Evolutionary conservation across 2,888 invertebrate genomes (phyloP).

Genomic region (Cryptus viduatorius): DNA sequence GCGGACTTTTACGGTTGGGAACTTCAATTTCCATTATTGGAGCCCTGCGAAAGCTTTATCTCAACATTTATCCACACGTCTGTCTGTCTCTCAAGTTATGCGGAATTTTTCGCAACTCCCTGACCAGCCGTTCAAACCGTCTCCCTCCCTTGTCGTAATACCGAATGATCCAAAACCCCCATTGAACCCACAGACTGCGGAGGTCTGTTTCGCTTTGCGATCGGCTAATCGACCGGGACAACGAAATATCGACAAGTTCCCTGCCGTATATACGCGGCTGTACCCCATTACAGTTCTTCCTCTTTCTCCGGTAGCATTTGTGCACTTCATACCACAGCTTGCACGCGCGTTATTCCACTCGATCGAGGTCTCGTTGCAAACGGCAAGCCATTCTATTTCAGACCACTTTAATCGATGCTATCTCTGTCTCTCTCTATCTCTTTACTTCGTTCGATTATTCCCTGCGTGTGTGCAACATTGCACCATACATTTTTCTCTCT

Average conservation of each 20-base stretch:
- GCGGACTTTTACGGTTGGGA: too few relatives aligned
- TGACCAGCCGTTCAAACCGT: conserved; percentile 7
- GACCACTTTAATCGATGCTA: conserved; percentile 63
- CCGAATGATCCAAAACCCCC: conserved; percentile 25
- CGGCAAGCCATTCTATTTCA: conserved; percentile 76
- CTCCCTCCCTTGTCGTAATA: not conserved
- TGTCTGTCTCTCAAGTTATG: not conserved
- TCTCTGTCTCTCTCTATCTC: conserved; percentile 30
- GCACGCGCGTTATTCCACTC: conserved; percentile 57
- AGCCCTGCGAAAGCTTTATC: too few relatives aligned
- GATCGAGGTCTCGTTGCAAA: conserved; percentile 71
- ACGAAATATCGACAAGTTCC: conserved; percentile 75
- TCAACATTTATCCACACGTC: too few relatives aligned
- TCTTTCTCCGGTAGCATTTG: conserved; percentile 47
- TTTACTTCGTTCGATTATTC: conserved; percentile 50
- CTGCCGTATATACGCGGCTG: conserved; percentile 9
- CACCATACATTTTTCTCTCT: conserved; percentile 51
- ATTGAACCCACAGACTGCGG: conserved; percentile 35
- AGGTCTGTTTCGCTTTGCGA: conserved; percentile 60
- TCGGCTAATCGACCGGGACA: conserved; percentile 74
- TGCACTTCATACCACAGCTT: conserved; percentile 62
- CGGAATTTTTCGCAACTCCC: conserved; percentile 35
- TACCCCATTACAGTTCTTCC: conserved; percentile 50
- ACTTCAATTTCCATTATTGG: too few relatives aligned
- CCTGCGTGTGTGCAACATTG: conserved; percentile 35